Base-by-base conservation (phyloP, 2,888 invertebrate species). In the Acronicta aceris region DNA sequence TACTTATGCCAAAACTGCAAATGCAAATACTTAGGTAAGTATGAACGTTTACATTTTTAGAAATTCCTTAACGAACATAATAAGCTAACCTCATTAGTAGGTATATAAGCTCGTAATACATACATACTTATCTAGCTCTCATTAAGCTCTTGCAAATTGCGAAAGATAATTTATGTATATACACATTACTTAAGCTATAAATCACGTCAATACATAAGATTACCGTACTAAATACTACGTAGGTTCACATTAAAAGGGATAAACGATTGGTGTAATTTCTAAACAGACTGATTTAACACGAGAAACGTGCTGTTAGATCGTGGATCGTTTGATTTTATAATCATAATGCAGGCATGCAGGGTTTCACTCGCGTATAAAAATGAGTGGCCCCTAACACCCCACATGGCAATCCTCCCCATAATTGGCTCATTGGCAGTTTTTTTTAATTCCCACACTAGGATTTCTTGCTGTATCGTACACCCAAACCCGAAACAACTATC, bases 241-340 rank as follows among this genome's bases (percentile, higher is more conserved):
- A 51, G 43, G 54, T 62, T 69, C 56, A n/a, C n/a, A 74, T 71
- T 75, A 63, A 41, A 52, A 61, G 27, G 47, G 42, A 69, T 70
- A 58, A 66, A 58, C 21, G 63, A 47, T 61, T 43, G 43, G 7
- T 49, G 43, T 33, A 54, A 46, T 68, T 71, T 53, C 57, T 59
- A 60, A 74, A 71, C 54, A 41, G 33, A 30, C 36, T 33, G 60
- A 68, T 78, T 77, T 64, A 60, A 75, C 65, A 60, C 62, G 54
- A 62, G 64, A 71, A 76, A 67, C 66, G 66, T 73, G 65, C 59
- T 50, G 57, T 54, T 66, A 36, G 53, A 59, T 55, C 54, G 57
- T 56, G 55, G 49, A 49, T 59, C 57, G 59, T 64, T 66, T 69
- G 64, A 78, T 78, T 78, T 76, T 78, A 70, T 77, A 74, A 73